Conservation (phyloP, 2,888 invertebrate genomes). For the Hoplodrina ambigua region DNA sequence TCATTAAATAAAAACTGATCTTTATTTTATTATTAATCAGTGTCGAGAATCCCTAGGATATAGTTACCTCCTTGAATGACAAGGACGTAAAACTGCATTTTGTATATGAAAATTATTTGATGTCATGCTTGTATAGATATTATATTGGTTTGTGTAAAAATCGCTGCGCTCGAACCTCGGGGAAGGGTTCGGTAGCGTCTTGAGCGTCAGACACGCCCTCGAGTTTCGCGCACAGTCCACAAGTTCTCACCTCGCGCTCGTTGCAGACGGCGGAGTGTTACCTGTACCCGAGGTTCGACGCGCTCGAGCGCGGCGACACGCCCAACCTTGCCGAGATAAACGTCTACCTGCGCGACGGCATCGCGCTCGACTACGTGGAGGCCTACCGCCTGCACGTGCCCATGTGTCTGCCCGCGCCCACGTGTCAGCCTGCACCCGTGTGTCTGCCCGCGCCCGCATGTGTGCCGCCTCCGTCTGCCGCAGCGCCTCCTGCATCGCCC, state of each 20-base stretch:
- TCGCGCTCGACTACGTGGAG: constrained; percentile 83
- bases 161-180: constrained; percentile 63
- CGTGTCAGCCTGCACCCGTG: constrained; percentile 28
- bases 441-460: constrained; percentile 6
- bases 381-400: constrained; percentile 83
- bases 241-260: constrained; percentile 47
- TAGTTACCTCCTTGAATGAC: too few relatives aligned
- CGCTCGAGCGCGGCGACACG: constrained; percentile 87
- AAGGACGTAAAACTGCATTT: too few relatives aligned
- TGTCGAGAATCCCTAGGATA: too few relatives aligned
- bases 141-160: constrained; percentile 1
- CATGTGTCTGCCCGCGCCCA: constrained; percentile 51
- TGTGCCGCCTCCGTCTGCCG: constrained; percentile 1
- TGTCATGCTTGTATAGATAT: neutral
- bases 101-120: too few relatives aligned
- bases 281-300: constrained; percentile 88
- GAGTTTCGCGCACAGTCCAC: constrained; percentile 44
- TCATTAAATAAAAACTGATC: too few relatives aligned
- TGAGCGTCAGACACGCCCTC: constrained; percentile 37
- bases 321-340: constrained; percentile 83
- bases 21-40: too few relatives aligned
- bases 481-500: constrained; percentile 16
- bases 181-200: constrained; percentile 43
- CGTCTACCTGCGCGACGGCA: constrained; percentile 83
- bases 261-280: constrained; percentile 84